Base-by-base conservation (phyloP, 2,113 vertebrate species). In the Muscicapa adusta region DNA sequence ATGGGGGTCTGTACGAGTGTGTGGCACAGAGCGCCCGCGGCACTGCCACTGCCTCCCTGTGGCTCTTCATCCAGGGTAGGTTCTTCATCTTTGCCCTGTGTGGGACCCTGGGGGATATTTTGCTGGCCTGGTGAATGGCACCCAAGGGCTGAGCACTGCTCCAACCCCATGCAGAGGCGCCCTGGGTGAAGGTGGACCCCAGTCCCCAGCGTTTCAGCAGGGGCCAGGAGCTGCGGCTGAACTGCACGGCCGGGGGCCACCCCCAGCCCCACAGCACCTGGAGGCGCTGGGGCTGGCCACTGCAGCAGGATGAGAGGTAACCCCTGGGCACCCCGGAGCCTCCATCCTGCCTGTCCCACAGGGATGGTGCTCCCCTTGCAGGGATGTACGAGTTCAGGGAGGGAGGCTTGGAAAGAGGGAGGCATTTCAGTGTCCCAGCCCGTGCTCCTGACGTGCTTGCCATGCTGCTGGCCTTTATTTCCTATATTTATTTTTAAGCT, bases 51-150 rank as follows among this genome's bases (percentile, higher is more conserved):
- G 97, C 98, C 14, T 96, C 96, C 2, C 84, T 98, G 16, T 99
- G 99, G 99, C 98, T 99, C 66, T 96, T 98, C 4, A 78, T 99
- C 57, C 98, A 97, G 97, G 98, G 99, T 99, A 97, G 95, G 94
- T n/a, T n/a, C n/a, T n/a, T n/a, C n/a, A n/a, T n/a, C 33, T 34
- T n/a, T 25, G 29, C 26, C 67, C 8, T 0, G 12, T 0, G 7
- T 0, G 13, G 13, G 5, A 18, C 40, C 20, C 14, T 0, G 1
- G 36, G 63, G 14, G 48, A 26, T 6, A 2, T 10, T 26, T 3
- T 33, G 7, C 43, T 33, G 12, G 19, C 60, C 45, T 1, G 4
- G 7, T 4, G 7, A 26, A 2, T 12, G 54, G 26, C 40, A 7
- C 14, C 8, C 0, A 0, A 31, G 33, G 43, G 19, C 87, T 89